Evolutionary conservation across 2,888 invertebrate genomes (phyloP).

Genomic region (Heliconius erato): DNA sequence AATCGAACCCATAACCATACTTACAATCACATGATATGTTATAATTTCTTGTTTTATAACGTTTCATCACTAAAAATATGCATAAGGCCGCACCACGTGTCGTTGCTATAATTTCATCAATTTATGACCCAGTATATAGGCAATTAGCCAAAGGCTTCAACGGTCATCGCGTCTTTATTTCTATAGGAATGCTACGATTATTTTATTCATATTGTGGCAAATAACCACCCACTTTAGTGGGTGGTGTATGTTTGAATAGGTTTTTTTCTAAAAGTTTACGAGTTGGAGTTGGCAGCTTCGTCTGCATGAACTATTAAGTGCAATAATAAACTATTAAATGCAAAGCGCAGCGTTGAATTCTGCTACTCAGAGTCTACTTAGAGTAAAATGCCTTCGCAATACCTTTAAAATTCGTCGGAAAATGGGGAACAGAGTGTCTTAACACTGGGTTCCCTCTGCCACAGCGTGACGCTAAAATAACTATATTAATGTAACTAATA

Average conservation of each 20-base stretch:
- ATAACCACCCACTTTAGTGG: conserved; percentile 68
- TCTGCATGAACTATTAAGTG: neutral
- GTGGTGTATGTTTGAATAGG: conserved; percentile 55
- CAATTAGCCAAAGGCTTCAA: conserved; percentile 55
- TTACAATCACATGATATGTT: neutral
- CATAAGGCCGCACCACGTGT: conserved; percentile 44
- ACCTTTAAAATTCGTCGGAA: neutral
- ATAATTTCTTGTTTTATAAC: neutral
- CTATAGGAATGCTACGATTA: conserved; percentile 67
- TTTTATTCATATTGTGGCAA: conserved; percentile 63
- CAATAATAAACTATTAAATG: too few species aligned
- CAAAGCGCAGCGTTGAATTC: neutral
- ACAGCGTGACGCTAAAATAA: neutral
- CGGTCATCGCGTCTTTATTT: conserved; percentile 65
- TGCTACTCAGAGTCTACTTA: neutral
- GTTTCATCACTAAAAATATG: neutral
- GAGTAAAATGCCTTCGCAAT: neutral
- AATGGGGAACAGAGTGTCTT: neutral
- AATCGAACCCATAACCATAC: neutral
- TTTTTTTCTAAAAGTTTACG: neutral
- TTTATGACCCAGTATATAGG: conserved; percentile 55
- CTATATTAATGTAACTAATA: too few species aligned
- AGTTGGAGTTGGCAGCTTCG: neutral
- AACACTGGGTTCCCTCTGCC: neutral
- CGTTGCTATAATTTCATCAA: conserved; percentile 54